These are phyloP conservation scores for Drosophila dunni DNA, from an alignment of 1,140 invertebrate genomes.

Conservation along the genomic window DNA sequence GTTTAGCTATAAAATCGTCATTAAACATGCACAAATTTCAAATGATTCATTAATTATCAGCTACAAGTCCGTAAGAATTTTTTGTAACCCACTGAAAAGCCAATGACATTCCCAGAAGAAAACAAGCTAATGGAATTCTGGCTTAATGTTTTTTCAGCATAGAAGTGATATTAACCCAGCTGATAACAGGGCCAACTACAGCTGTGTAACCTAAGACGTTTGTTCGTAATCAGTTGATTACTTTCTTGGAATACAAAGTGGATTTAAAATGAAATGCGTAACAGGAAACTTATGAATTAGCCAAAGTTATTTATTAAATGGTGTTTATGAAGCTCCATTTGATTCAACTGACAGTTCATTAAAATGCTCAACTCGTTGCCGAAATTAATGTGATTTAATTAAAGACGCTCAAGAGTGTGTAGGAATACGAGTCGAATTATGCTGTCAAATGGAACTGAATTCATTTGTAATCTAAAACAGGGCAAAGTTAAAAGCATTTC, in stretches of 20 bases:
- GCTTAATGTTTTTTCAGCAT: not conserved
- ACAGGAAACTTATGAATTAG: not conserved
- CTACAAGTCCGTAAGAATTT: no score
- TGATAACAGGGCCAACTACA: not conserved
- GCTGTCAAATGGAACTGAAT: conserved; percentile 10
- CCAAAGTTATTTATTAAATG: conserved; percentile 5
- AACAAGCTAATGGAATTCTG: not conserved
- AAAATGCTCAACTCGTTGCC: conserved; percentile 17
- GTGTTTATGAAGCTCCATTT: not conserved
- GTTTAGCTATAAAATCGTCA: not conserved
- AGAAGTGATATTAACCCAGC: not conserved
- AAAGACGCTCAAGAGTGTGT: not conserved
- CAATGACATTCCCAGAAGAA: not conserved
- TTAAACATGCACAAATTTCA: no score
- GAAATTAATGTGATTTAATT: conserved; percentile 16
- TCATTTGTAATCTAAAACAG: conserved; percentile 18
- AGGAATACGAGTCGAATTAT: conserved; percentile 13
- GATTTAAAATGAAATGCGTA: not conserved
- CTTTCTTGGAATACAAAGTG: not conserved
- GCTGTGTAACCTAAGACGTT: not conserved
- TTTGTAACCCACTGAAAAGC: not conserved
- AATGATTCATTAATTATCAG: no score
- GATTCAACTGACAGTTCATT: conserved; percentile 7
- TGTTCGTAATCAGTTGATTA: not conserved
- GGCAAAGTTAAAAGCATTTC: conserved; percentile 20